Conservation (phyloP, 2,113 vertebrate genomes). For the Probosciger aterrimus region DNA sequence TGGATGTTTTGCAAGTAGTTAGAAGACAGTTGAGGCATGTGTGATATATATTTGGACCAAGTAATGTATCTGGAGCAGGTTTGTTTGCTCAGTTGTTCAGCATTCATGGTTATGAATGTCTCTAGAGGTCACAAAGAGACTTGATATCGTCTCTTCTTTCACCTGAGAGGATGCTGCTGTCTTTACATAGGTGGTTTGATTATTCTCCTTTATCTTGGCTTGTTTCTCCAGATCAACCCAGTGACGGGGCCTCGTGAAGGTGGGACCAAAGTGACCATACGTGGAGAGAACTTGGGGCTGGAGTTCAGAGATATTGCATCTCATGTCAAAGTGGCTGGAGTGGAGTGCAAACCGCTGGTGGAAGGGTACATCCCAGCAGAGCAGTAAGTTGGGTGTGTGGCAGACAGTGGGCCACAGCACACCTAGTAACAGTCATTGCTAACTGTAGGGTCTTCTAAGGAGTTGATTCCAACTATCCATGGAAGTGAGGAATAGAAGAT, state of each 20-base stretch:
- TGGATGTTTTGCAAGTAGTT: background rate
- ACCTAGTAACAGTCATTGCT: background rate
- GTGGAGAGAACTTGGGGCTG: constrained; percentile 94
- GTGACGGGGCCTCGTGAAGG: constrained; percentile 92
- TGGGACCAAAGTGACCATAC: constrained; percentile 94
- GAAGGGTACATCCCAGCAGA: constrained; percentile 97
- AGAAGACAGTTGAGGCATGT: background rate
- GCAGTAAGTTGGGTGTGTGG: constrained; percentile 84
- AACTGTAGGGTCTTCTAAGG: background rate
- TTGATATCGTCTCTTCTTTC: background rate
- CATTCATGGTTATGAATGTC: background rate
- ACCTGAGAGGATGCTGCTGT: background rate
- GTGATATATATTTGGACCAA: background rate
- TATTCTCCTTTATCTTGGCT: background rate
- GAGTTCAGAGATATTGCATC: constrained; percentile 91
- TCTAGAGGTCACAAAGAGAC: background rate
- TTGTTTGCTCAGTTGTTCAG: background rate
- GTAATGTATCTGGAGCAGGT: background rate
- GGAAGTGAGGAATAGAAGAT: background rate
- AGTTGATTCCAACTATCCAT: background rate
- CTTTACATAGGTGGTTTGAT: background rate
- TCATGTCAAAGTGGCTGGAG: constrained; percentile 91
- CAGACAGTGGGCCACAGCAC: background rate
- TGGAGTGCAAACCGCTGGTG: constrained; percentile 88
- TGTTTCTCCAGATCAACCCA: constrained; percentile 84